Conservation (phyloP, 64 coral and sea anemone genomes). For the Platygyra sinensis region DNA sequence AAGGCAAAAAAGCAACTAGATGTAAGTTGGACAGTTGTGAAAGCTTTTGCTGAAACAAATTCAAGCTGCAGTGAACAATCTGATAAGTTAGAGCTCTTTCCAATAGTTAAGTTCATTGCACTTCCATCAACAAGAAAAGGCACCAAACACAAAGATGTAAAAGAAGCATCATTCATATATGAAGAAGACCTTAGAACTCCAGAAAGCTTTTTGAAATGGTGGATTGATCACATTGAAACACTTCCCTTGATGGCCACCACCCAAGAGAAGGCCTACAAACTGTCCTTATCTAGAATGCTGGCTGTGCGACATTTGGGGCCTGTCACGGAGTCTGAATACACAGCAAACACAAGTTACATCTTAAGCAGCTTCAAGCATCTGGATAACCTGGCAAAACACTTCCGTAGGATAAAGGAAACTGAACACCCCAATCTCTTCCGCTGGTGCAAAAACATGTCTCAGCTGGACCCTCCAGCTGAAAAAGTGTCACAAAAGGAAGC, state of each 20-base stretch:
- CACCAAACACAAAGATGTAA: background rate
- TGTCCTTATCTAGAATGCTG: slow-evolving; percentile 26
- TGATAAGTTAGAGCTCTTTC: background rate
- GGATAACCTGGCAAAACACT: background rate
- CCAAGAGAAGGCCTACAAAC: slow-evolving; percentile 17
- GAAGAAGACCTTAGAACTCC: slow-evolving; percentile 36
- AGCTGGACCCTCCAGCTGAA: background rate
- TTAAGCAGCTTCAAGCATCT: slow-evolving; percentile 28
- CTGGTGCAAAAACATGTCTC: slow-evolving; percentile 42
- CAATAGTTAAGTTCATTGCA: slow-evolving; percentile 27
- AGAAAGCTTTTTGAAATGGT: slow-evolving; percentile 34
- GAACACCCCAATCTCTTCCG: slow-evolving; percentile 33
- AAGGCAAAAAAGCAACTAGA: slow-evolving; percentile 10
- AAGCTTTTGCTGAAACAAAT: slow-evolving; percentile 7
- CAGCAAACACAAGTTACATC: slow-evolving; percentile 24
- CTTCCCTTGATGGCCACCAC: background rate
- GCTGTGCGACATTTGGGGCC: slow-evolving; percentile 56
- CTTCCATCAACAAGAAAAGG: slow-evolving; percentile 47
- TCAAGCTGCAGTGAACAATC: slow-evolving; percentile 1
- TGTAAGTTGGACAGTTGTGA: background rate
- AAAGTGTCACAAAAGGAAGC: background rate
- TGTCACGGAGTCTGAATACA: slow-evolving; percentile 51
- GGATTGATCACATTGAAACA: slow-evolving; percentile 30
- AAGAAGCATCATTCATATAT: slow-evolving; percentile 33
- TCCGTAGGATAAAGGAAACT: background rate